phyloP scores from a whole-genome alignment of 2,888 invertebrate genomes.

The Gastrophysa polygoni region DNA sequence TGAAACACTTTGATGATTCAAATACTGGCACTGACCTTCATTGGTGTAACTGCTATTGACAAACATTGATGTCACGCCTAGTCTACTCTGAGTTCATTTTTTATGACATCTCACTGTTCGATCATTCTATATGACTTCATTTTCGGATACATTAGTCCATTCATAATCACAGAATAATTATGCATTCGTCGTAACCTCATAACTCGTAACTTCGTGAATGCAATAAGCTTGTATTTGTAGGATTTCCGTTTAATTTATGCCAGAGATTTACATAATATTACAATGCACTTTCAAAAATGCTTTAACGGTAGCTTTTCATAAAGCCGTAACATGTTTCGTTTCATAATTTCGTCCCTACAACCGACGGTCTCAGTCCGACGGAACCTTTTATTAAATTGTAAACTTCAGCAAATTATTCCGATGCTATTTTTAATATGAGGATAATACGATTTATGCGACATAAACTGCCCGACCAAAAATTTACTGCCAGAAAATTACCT shows the following conservation, averaged over 20 bases:
- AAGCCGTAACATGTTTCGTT: constrained; percentile 8
- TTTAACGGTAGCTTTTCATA: constrained; percentile 26
- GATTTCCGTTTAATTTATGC: constrained; percentile 27
- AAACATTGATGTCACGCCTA: no score
- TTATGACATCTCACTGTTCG: background rate
- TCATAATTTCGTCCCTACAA: background rate
- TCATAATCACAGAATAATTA: background rate
- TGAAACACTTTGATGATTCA: no score
- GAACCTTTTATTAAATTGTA: constrained; percentile 3
- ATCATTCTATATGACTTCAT: background rate
- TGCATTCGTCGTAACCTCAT: background rate
- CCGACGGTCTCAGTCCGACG: background rate
- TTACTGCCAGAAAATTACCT: background rate
- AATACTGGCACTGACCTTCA: no score
- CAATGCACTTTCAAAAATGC: constrained; percentile 24
- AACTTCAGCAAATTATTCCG: background rate
- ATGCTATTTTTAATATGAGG: background rate
- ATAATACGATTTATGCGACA: background rate
- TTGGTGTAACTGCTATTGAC: no score
- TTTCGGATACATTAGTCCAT: background rate
- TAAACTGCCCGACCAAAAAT: background rate
- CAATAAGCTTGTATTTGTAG: constrained; percentile 19
- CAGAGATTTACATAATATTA: constrained; percentile 23
- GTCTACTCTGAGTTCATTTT: no score
- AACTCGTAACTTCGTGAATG: constrained; percentile 7